Conservation (phyloP, 2,113 vertebrate species). For the Equus quagga region DNA sequence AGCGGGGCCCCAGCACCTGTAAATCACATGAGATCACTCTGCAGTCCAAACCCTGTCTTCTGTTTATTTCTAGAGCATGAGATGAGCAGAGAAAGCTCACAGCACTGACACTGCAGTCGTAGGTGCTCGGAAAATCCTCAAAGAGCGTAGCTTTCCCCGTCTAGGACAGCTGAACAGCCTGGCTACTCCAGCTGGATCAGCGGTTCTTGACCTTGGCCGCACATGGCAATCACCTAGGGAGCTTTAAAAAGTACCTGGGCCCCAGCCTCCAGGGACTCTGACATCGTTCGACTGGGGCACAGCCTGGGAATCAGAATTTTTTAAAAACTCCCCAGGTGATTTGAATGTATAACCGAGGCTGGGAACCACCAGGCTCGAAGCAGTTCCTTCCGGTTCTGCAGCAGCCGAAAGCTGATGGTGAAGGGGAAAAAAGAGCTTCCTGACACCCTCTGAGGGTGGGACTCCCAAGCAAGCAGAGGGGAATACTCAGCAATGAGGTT, state of each 20-base stretch:
- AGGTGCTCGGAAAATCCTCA: not conserved
- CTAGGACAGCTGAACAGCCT: fast-evolving
- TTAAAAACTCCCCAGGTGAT: not conserved
- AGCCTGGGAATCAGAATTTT: not conserved
- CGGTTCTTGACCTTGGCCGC: not conserved
- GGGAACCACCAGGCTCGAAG: not conserved
- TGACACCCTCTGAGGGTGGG: not conserved
- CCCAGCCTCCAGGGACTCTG: not conserved
- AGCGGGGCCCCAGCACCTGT: not conserved
- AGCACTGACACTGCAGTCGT: not conserved
- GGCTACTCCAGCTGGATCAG: not conserved
- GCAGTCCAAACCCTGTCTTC: not conserved
- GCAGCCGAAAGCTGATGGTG: not conserved
- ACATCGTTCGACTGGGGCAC: not conserved
- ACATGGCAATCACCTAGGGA: not conserved
- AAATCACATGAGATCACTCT: not conserved
- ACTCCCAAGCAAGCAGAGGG: not conserved
- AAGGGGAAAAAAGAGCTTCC: not conserved
- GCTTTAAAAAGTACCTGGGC: not conserved
- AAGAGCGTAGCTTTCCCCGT: not conserved
- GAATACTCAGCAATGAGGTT: not conserved
- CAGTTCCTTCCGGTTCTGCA: not conserved
- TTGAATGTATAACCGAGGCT: not conserved
- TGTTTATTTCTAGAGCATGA: not conserved
- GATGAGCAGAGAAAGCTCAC: not conserved